Evolutionary conservation across 2,888 invertebrate genomes (phyloP).

Genomic region (Papilio protenor): DNA sequence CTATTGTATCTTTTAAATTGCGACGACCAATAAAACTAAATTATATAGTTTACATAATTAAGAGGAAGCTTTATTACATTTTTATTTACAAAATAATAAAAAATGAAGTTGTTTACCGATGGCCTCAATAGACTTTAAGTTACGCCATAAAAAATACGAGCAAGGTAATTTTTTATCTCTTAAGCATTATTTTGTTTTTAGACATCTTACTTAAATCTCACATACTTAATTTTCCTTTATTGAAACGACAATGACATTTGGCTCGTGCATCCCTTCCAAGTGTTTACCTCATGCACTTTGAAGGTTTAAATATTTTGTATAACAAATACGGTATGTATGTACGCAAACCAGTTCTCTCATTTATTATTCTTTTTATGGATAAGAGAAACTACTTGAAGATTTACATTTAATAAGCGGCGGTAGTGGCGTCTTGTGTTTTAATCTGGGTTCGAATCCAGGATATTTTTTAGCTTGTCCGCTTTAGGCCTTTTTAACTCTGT

Average conservation of each 20-base stretch:
- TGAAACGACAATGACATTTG: conserved; percentile 8
- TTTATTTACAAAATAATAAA: background rate
- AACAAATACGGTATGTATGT: background rate
- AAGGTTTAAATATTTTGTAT: background rate
- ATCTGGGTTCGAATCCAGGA: background rate
- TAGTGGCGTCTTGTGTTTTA: background rate
- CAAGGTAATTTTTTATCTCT: background rate
- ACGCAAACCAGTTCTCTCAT: background rate
- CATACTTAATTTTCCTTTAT: background rate
- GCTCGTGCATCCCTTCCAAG: background rate
- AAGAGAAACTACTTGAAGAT: background rate
- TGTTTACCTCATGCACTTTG: background rate
- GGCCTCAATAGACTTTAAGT: background rate
- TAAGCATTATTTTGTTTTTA: background rate
- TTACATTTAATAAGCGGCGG: background rate
- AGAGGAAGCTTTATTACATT: background rate
- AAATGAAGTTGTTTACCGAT: background rate
- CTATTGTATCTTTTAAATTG: background rate
- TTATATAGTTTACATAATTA: background rate
- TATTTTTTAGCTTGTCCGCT: background rate
- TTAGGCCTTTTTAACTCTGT: background rate
- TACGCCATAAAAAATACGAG: background rate
- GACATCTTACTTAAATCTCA: background rate
- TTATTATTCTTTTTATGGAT: background rate
- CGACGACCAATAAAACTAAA: background rate